These are phyloP conservation scores for Trichonephila clavata DNA, from an alignment of 1,140 invertebrate species.

Conservation along the genomic window DNA sequence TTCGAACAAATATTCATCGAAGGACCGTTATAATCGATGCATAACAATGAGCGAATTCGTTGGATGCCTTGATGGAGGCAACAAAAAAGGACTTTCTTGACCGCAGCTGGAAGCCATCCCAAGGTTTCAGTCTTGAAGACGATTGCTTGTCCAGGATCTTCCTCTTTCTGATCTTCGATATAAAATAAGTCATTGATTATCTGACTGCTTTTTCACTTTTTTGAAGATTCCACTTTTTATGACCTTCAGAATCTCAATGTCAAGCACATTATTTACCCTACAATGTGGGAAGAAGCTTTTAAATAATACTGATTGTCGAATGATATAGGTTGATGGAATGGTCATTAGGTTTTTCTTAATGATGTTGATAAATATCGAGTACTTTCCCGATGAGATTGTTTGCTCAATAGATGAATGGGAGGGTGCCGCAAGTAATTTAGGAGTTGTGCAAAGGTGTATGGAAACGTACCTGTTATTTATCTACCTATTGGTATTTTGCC, in stretches of 20 bases:
- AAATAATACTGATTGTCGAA: not conserved
- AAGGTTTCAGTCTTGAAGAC: not conserved
- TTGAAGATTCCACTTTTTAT: not conserved
- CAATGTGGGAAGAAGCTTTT: too few species aligned
- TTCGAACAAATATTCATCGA: constrained; percentile 24
- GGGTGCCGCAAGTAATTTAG: too few species aligned
- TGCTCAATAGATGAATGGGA: too few species aligned
- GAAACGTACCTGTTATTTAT: too few species aligned
- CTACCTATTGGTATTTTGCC: too few species aligned
- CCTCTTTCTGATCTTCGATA: not conserved
- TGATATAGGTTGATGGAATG: not conserved
- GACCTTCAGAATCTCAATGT: constrained; percentile 52
- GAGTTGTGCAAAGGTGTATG: too few species aligned
- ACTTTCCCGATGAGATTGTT: not conserved
- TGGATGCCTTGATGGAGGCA: not conserved
- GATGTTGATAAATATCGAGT: not conserved
- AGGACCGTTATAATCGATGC: constrained; percentile 62
- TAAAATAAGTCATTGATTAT: not conserved
- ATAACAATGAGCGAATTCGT: not conserved
- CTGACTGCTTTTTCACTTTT: not conserved
- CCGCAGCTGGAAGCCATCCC: not conserved
- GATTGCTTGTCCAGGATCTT: not conserved
- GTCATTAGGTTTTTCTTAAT: not conserved
- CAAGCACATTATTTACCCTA: not conserved
- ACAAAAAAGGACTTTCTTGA: not conserved